Evolutionary conservation across 2,888 invertebrate species (phyloP).

Genomic region (Alitta virens): DNA sequence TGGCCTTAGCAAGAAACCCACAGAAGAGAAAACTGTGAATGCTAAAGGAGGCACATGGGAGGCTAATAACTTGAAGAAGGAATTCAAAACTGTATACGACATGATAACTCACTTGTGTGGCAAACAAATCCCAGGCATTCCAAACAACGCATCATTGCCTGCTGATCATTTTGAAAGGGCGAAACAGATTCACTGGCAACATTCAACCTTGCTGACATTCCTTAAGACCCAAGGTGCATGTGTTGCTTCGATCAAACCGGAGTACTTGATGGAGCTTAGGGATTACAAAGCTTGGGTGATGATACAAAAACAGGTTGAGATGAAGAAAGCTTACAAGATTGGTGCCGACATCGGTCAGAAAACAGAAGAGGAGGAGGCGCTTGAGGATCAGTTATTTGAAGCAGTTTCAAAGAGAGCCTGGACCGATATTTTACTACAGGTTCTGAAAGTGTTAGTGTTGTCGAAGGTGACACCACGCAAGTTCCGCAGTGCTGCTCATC

Average conservation of each 20-base stretch:
- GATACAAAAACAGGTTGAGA: constrained; percentile 38
- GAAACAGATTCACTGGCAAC: constrained; percentile 56
- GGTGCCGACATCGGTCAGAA: constrained; percentile 15
- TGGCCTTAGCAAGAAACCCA: constrained; percentile 32
- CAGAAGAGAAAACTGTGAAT: constrained; percentile 28
- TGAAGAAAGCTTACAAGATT: constrained; percentile 3
- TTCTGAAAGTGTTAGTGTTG: constrained; percentile 54
- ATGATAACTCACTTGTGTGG: constrained; percentile 55
- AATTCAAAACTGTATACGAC: constrained; percentile 55
- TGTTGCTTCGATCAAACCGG: constrained; percentile 53
- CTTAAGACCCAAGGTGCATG: constrained; percentile 55
- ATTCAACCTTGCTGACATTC: constrained; percentile 55
- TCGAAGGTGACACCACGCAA: constrained; percentile 51
- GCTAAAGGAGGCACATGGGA: constrained; percentile 28
- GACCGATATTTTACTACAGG: constrained; percentile 55
- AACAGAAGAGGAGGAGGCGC: constrained; percentile 41
- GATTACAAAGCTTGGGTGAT: constrained; percentile 53
- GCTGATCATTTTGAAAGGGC: constrained; percentile 49
- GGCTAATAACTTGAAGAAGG: constrained; percentile 45
- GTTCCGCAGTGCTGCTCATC: constrained; percentile 41
- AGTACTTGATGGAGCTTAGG: constrained; percentile 53
- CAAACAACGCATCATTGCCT: constrained; percentile 50
- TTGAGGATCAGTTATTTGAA: constrained; percentile 54
- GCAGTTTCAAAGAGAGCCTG: constrained; percentile 55
- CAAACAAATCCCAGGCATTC: constrained; percentile 48